Evolutionary conservation across 2,113 vertebrate genomes (phyloP).

Genomic region (Myodes glareolus): DNA sequence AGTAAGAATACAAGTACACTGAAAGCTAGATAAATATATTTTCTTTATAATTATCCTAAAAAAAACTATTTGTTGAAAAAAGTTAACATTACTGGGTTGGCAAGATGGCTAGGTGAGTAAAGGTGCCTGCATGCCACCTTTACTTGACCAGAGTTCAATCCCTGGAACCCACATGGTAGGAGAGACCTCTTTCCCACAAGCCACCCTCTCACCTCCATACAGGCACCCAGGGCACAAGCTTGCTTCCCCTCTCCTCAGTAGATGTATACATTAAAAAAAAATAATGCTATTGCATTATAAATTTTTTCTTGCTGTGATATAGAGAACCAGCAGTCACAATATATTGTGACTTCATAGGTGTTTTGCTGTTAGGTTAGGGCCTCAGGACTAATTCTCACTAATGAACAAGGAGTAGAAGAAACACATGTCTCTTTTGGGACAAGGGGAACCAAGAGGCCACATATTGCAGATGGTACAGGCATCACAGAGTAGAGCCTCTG

Average conservation of each 20-base stretch:
- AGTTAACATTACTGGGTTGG: not conserved
- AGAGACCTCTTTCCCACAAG: not conserved
- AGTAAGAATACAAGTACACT: not conserved
- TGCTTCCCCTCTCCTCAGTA: not conserved
- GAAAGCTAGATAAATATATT: not conserved
- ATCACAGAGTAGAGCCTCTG: not conserved
- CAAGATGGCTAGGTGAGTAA: not conserved
- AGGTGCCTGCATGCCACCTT: not conserved
- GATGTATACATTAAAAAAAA: not conserved
- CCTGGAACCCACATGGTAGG: not conserved
- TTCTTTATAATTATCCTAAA: constrained; percentile 15
- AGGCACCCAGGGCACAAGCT: not conserved
- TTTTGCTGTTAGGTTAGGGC: not conserved
- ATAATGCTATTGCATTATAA: not conserved
- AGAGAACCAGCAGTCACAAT: not conserved
- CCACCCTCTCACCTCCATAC: not conserved
- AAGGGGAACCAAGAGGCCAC: not conserved
- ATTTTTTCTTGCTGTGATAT: not conserved
- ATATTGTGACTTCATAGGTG: not conserved
- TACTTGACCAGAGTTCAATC: not conserved
- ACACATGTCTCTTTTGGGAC: not conserved
- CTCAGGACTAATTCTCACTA: not conserved
- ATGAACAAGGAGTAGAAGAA: not conserved
- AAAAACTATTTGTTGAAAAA: not conserved
- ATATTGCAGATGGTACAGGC: not conserved